phyloP scores from a whole-genome alignment of 2,113 vertebrate species.

The Tor tambroides region DNA sequence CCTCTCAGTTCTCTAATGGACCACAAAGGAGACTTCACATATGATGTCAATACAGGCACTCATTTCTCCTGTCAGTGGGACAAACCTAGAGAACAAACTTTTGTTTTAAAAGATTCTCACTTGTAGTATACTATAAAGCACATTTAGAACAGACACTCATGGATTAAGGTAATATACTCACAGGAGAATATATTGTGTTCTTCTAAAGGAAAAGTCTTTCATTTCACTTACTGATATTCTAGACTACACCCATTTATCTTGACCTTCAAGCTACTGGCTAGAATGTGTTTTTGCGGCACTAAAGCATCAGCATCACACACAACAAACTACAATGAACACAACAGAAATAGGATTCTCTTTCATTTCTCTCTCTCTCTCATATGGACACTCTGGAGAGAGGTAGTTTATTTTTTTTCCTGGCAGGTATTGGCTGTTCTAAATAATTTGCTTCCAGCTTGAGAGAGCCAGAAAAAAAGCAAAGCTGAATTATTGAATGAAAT shows the following conservation, averaged over 20 bases:
- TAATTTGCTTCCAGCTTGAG: constrained; percentile 37
- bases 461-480: not conserved
- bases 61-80: not conserved
- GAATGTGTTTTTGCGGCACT: not conserved
- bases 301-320: constrained; percentile 4
- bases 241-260: constrained; percentile 2
- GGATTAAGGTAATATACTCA: not conserved
- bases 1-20: not conserved
- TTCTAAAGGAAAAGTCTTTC: not conserved
- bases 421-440: constrained; percentile 34
- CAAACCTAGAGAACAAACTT: not conserved
- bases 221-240: not conserved
- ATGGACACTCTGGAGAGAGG: not conserved
- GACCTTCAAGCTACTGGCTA: not conserved
- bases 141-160: not conserved
- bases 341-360: not conserved
- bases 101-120: constrained; percentile 4
- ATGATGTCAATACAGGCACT: not conserved
- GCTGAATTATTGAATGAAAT: not conserved
- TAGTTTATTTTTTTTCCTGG: not conserved
- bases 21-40: constrained; percentile 15
- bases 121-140: not conserved
- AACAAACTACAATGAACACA: not conserved
- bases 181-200: not conserved
- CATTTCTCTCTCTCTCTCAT: not conserved